phyloP scores from a whole-genome alignment of 2,113 vertebrate species.

The Callipepla californica region DNA sequence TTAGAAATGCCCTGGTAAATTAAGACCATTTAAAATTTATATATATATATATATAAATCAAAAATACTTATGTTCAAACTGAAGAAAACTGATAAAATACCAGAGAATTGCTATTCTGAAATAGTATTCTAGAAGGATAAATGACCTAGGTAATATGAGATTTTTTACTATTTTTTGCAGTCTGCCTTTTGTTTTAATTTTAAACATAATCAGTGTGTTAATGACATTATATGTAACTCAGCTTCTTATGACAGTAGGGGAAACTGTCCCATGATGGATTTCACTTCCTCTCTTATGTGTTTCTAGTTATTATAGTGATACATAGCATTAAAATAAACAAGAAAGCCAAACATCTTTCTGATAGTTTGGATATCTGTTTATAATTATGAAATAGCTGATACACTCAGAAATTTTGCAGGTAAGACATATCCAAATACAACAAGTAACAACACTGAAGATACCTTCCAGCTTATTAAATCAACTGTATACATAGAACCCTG shows the following conservation, averaged over 20 bases:
- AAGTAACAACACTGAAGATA: not conserved
- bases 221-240: not conserved
- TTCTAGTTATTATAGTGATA: not conserved
- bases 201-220: not conserved
- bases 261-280: not conserved
- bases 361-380: not conserved
- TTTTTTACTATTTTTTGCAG: not conserved
- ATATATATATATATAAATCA: not conserved
- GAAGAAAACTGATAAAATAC: not conserved
- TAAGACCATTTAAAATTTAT: not conserved
- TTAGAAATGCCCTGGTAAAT: not conserved
- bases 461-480: slow-evolving; percentile 14
- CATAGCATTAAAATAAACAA: not conserved
- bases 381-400: not conserved
- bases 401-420: not conserved
- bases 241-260: not conserved
- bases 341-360: not conserved
- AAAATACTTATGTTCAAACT: not conserved
- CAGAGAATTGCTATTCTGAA: not conserved
- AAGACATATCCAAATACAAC: not conserved
- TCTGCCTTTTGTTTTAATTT: not conserved
- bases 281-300: not conserved
- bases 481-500: not conserved
- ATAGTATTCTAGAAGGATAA: not conserved
- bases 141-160: not conserved